phyloP scores from a whole-genome alignment of 1,140 invertebrate genomes.

The Coenobita brevimanus region DNA sequence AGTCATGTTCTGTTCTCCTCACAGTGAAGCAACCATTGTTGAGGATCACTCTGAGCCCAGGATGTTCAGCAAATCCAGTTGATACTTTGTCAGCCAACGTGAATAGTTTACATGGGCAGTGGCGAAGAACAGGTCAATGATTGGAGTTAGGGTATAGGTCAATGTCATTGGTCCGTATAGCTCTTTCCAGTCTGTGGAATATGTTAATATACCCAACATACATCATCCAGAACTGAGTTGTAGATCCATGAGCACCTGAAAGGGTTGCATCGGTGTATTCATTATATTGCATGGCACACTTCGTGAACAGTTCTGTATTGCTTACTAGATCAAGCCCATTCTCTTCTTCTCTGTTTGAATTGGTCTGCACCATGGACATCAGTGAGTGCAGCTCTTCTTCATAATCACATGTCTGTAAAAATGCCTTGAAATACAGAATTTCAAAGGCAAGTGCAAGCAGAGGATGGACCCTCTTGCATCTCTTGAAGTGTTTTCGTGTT shows the following conservation, averaged over 20 bases:
- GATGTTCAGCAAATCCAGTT: neutral
- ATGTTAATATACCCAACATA: neutral
- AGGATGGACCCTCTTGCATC: neutral
- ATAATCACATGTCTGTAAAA: too few relatives aligned
- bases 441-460: neutral
- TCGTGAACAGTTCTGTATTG: neutral
- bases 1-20: neutral
- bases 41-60: constrained; percentile 12
- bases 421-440: too few relatives aligned
- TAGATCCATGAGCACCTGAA: too few relatives aligned
- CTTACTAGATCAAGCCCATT: neutral
- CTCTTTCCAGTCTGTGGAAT: neutral
- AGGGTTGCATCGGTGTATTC: too few relatives aligned
- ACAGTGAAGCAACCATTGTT: neutral
- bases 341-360: too few relatives aligned
- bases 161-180: neutral
- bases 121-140: constrained; percentile 2
- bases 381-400: too few relatives aligned
- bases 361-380: too few relatives aligned
- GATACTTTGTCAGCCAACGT: constrained; percentile 1
- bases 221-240: too few relatives aligned
- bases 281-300: too few relatives aligned
- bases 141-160: neutral
- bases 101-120: neutral
- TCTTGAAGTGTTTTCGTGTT: neutral